A percentile compares a stretch with the other conserved stretches of the same genome.
Conservation (phyloP, 2,113 vertebrate genomes). For the Turnix velox region DNA sequence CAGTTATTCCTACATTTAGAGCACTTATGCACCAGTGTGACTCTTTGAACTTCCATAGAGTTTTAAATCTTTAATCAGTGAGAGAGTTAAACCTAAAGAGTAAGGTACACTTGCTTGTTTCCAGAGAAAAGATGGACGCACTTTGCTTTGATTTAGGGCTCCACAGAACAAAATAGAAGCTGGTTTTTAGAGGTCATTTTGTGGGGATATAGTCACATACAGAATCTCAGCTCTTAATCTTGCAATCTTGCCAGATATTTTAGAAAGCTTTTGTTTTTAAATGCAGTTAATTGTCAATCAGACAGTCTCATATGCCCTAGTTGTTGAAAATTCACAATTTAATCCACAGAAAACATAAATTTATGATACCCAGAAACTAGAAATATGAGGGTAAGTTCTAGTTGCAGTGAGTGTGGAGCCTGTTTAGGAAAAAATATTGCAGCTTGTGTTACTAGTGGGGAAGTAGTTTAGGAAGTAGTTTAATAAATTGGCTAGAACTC, state of each 20-base stretch:
- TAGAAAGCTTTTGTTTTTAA: background rate
- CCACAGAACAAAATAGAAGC: background rate
- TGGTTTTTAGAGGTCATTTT: background rate
- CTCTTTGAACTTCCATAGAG: background rate
- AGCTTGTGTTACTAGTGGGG: background rate
- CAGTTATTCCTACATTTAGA: background rate
- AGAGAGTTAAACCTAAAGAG: background rate
- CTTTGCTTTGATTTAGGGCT: background rate
- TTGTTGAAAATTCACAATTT: background rate
- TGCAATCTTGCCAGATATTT: background rate
- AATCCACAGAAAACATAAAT: background rate
- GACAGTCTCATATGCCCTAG: background rate
- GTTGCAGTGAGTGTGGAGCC: background rate
- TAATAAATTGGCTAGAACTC: background rate
- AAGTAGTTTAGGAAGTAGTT: background rate
- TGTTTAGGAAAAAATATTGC: background rate
- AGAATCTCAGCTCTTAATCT: background rate
- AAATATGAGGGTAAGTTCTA: background rate
- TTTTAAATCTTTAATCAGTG: background rate
- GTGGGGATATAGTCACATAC: fast-evolving
- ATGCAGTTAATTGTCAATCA: background rate
- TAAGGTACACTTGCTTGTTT: background rate
- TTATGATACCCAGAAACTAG: background rate
- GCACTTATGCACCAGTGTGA: background rate
- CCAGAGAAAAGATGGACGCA: background rate